Evolutionary conservation across 35 echinoderm and acorn worm species (phyloP), one percentile per base, ranked within the genome.

Genomic region (Apostichopus japonicus): DNA sequence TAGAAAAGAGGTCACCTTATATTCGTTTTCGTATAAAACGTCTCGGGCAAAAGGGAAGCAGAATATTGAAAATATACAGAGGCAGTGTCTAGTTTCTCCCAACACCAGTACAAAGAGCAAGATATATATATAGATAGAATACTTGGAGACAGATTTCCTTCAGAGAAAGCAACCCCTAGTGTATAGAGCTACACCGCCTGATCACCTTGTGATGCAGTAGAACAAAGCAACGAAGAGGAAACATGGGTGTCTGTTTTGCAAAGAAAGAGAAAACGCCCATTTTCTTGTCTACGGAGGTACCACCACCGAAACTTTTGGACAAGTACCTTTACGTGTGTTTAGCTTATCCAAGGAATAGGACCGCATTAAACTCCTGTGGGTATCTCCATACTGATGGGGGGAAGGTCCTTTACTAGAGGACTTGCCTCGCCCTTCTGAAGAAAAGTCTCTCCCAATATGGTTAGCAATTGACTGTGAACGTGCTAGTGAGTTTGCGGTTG

Each of bases 401-500:
- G 8, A 10, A 3, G 4, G 0, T 72, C 52, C 61, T 63, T 33
- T 72, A 53, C 22, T 17, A 15, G 86, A 70, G 14, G 59, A 88
- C 7, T 73, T 67, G 21, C 22, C 57, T 19, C 67, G n/a, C 22
- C 86, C 53, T 51, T 84, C 54, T 23, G 7, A 23, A 53, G 56
- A n/a, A 58, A 58, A 58, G 56, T 84, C 81, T 52, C 67, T 89
- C 13, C 86, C 86, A 73, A 89, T 89, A 63, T 89, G 61, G 44
- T 72, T 51, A 25, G 23, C 51, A 89, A 89, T 89, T n/a, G 86
- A 89, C 86, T 89, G 86, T 23, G 86, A 89, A n/a, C 86, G 57
- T 27, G 71, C 86, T 53, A 89, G 56, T 10, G 86, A 22, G 63
- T 73, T 73, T 59, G 81, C 6, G 1, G 71, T 21, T n/a, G 17